phyloP scores from a whole-genome alignment of 2,888 invertebrate species.

The Drosophila infuscata region DNA sequence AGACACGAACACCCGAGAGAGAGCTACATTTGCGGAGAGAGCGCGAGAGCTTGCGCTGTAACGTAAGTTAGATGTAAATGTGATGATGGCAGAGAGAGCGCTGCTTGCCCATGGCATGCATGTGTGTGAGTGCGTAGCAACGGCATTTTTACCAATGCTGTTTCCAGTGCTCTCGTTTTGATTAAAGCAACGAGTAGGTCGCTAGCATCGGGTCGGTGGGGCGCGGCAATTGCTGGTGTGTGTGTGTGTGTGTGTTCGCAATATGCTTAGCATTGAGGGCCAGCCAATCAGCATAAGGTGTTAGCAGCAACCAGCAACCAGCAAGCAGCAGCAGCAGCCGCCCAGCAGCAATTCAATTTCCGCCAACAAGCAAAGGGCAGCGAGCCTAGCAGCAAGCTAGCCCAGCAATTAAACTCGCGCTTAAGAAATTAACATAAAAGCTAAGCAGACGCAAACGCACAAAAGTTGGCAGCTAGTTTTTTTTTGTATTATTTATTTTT shows the following conservation, averaged over 20 bases:
- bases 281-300: conserved; percentile 62
- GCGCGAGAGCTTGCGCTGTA: conserved; percentile 46
- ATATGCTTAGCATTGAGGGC: conserved; percentile 62
- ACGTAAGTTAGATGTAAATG: conserved; percentile 46
- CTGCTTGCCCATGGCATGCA: conserved; percentile 2
- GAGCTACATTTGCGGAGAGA: conserved; percentile 10
- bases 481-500: conserved; percentile 19
- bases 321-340: conserved; percentile 26
- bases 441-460: conserved; percentile 52
- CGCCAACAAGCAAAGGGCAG: conserved; percentile 64
- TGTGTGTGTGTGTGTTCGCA: conserved; percentile 41
- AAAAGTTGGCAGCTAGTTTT: conserved; percentile 66
- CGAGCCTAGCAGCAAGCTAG: conserved; percentile 32
- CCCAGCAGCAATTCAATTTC: conserved; percentile 68
- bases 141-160: conserved; percentile 20
- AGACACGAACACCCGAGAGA: neutral
- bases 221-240: conserved; percentile 53
- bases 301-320: conserved; percentile 25
- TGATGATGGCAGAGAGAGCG: conserved; percentile 17
- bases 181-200: conserved; percentile 74
- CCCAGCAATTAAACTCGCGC: conserved; percentile 70
- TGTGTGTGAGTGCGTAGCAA: conserved; percentile 25
- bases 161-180: conserved; percentile 81
- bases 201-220: conserved; percentile 51
- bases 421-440: conserved; percentile 72